These are phyloP conservation scores for Zhengitettix transpicula DNA, from an alignment of 2,888 invertebrate genomes.

Conservation along the genomic window DNA sequence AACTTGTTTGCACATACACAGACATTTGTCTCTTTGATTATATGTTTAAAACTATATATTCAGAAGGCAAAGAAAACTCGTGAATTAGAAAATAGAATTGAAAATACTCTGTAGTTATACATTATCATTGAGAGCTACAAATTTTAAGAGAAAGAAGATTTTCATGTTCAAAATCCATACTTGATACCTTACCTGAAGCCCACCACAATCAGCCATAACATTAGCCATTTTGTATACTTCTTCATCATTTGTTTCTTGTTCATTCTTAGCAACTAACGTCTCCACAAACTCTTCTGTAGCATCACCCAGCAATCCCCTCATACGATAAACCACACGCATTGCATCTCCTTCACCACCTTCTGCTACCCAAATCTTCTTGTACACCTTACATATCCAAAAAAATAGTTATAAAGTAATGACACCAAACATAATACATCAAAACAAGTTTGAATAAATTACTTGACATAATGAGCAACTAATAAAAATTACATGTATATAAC, in stretches of 20 bases:
- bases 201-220: slow-evolving; percentile 65
- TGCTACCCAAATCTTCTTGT: slow-evolving; percentile 56
- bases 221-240: slow-evolving; percentile 84
- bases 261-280: slow-evolving; percentile 68
- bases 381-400: slow-evolving; percentile 34
- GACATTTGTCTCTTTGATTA: no score
- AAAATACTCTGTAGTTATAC: no score
- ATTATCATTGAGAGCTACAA: no score
- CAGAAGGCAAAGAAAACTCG: no score
- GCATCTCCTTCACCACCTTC: slow-evolving; percentile 81
- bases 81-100: no score
- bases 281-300: slow-evolving; percentile 98
- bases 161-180: no score
- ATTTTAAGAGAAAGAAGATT: no score
- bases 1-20: no score
- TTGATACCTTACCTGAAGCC: slow-evolving; percentile 33
- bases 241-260: slow-evolving; percentile 83
- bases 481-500: neutral
- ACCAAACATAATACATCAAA: neutral
- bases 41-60: no score
- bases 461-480: neutral
- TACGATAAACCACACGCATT: slow-evolving; percentile 94
- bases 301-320: slow-evolving; percentile 93
- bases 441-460: neutral
- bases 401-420: neutral